These are phyloP conservation scores for Trileptium ribeirensis DNA, from an alignment of 2,888 invertebrate genomes.

Conservation along the genomic window DNA sequence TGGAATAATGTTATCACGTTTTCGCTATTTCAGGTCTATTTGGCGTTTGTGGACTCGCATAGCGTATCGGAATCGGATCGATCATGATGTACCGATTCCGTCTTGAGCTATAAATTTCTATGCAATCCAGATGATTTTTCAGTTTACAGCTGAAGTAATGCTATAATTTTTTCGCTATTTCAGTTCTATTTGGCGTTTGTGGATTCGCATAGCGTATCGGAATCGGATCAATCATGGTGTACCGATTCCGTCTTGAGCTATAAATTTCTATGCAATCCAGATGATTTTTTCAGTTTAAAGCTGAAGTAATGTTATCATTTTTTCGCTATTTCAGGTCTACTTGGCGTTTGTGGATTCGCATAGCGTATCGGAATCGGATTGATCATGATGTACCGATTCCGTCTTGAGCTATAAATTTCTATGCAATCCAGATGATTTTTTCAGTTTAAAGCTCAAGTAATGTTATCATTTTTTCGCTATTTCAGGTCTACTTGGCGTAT, in stretches of 20 bases:
- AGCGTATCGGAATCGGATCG: conserved; percentile 43
- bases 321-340: conserved; percentile 43
- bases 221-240: conserved; percentile 41
- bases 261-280: too few species aligned
- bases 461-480: too few species aligned
- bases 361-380: conserved; percentile 43
- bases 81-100: conserved; percentile 39
- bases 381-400: conserved; percentile 39
- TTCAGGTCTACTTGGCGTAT: conserved; percentile 46
- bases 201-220: conserved; percentile 47
- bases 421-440: too few species aligned
- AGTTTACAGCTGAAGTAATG: too few species aligned
- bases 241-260: conserved; percentile 39
- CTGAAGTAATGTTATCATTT: too few species aligned
- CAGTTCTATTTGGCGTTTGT: conserved; percentile 47
- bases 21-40: conserved; percentile 44
- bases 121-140: too few species aligned
- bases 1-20: too few species aligned
- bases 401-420: too few species aligned
- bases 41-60: conserved; percentile 49
- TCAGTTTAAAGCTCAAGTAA: too few species aligned
- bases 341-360: conserved; percentile 50
- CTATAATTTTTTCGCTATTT: too few species aligned
- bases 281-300: too few species aligned
- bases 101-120: too few species aligned